phyloP scores from a whole-genome alignment of 2,888 invertebrate genomes.

The Autographa gamma region DNA sequence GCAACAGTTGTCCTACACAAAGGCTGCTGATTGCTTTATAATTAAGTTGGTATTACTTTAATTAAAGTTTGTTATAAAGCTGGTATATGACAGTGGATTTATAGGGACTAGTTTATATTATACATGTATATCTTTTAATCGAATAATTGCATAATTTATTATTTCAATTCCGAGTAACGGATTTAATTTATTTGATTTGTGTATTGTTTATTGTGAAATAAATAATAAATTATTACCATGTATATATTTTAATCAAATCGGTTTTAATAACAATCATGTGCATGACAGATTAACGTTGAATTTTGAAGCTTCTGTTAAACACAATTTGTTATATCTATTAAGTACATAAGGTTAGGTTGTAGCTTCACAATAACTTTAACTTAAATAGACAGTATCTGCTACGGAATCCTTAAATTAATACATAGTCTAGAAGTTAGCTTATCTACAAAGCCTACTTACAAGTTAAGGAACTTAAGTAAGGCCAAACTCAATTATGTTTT shows the following conservation, averaged over 20 bases:
- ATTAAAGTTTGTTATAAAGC: neutral
- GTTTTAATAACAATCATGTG: no score
- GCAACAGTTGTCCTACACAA: neutral
- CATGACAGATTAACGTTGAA: no score
- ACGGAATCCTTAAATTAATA: constrained; percentile 26
- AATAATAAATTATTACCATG: no score
- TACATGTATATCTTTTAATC: neutral
- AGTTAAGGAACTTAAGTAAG: constrained; percentile 41
- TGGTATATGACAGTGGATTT: neutral
- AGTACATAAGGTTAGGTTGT: neutral
- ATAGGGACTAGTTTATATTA: no score
- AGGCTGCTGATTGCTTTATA: neutral
- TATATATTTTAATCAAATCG: no score
- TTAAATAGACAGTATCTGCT: constrained; percentile 8
- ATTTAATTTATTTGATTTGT: neutral
- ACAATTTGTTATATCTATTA: no score
- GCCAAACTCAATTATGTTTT: constrained; percentile 50
- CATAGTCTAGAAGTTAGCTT: constrained; percentile 27
- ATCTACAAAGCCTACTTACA: constrained; percentile 44
- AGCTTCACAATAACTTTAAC: neutral
- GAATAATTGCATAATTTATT: neutral
- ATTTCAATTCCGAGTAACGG: neutral
- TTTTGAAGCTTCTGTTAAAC: neutral
- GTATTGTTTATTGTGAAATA: neutral
- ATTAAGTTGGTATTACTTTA: constrained; percentile 2